A percentile compares a stretch with the other conserved stretches of the same genome.
Conservation (phyloP, 1,140 invertebrate species). For the Papilio aristodemus region DNA sequence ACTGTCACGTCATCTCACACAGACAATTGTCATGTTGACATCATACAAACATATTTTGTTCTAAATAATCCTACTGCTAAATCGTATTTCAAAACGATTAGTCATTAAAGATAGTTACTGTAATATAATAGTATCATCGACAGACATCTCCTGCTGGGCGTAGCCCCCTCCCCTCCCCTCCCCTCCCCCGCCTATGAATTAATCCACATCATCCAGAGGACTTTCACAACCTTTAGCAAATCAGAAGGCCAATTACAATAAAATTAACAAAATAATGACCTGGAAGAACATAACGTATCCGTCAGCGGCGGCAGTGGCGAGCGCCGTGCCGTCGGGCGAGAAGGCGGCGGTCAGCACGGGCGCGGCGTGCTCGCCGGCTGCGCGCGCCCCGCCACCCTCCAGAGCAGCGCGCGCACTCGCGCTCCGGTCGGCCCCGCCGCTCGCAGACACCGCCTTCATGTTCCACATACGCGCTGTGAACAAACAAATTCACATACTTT, state of each 20-base stretch:
- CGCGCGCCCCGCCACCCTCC: slow-evolving; percentile 38
- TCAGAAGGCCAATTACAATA: too few relatives aligned
- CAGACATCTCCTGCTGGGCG: too few relatives aligned
- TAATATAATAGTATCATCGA: too few relatives aligned
- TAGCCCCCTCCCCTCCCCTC: too few relatives aligned
- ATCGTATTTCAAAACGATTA: too few relatives aligned
- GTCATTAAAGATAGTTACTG: too few relatives aligned
- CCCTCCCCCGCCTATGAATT: too few relatives aligned
- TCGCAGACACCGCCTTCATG: slow-evolving; percentile 42
- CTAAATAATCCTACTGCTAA: too few relatives aligned
- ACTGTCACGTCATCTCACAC: too few relatives aligned
- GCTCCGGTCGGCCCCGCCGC: slow-evolving; percentile 23
- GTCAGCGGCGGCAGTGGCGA: slow-evolving; percentile 93
- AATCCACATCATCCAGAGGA: too few relatives aligned
- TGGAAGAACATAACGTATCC: slow-evolving; percentile 96
- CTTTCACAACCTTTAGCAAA: too few relatives aligned
- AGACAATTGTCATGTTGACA: not conserved
- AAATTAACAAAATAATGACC: slow-evolving; percentile 80
- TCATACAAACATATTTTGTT: slow-evolving; percentile 1
- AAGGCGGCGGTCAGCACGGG: slow-evolving; percentile 93
- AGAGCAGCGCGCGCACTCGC: slow-evolving; percentile 68
- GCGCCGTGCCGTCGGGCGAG: slow-evolving; percentile 95
- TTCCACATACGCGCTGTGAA: slow-evolving; percentile 66
- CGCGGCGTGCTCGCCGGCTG: slow-evolving; percentile 59
- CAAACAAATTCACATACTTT: not conserved